phyloP scores from a whole-genome alignment of 1,140 invertebrate genomes.

The Triops cancriformis region DNA sequence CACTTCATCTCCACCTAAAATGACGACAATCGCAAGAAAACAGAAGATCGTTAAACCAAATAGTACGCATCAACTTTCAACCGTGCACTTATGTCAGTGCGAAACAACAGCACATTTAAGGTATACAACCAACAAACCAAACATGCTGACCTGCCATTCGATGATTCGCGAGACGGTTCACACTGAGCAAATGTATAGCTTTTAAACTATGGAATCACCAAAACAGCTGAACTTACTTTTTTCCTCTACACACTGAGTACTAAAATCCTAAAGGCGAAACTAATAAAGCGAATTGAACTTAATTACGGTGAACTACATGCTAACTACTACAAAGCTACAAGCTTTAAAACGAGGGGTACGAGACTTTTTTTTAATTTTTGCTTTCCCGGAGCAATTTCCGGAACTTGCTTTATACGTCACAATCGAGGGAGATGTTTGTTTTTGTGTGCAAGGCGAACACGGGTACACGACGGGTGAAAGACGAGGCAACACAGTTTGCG shows the following conservation, averaged over 20 bases:
- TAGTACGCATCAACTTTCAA: neutral
- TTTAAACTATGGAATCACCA: no score
- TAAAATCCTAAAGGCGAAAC: neutral
- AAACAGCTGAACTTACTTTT: neutral
- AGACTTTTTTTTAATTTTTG: neutral
- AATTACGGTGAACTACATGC: neutral
- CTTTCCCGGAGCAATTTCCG: neutral
- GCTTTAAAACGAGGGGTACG: neutral
- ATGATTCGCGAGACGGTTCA: neutral
- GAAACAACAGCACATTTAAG: neutral
- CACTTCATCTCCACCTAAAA: neutral
- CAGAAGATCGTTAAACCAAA: no score
- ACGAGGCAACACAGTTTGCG: neutral
- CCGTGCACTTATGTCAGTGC: neutral
- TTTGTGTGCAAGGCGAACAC: neutral
- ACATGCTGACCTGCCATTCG: conserved; percentile 12
- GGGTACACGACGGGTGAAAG: conserved; percentile 2
- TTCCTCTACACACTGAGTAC: neutral
- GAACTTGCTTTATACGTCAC: neutral
- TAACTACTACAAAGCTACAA: neutral
- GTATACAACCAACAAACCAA: neutral
- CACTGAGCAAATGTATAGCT: neutral
- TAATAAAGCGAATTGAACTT: neutral
- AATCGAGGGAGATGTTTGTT: neutral
- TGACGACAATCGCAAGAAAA: neutral